A percentile compares a stretch with the other conserved stretches of the same genome.
phyloP scores from a whole-genome alignment of 2,797 vertebrate species.

The Hylomyscus alleni region DNA sequence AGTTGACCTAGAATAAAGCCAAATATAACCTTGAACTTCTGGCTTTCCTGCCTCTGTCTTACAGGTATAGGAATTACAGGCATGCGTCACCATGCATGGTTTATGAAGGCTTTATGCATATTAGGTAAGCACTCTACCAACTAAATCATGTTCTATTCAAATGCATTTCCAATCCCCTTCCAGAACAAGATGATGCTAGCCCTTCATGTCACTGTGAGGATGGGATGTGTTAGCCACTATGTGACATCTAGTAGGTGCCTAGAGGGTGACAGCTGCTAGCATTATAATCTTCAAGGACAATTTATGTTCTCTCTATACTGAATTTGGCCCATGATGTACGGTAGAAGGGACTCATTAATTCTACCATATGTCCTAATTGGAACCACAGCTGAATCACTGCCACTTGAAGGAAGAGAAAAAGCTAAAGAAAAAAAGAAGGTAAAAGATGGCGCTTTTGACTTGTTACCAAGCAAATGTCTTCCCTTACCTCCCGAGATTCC shows the following conservation, averaged over 20 bases:
- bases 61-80: neutral
- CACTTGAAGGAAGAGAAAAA: slow-evolving; percentile 66
- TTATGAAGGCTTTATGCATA: neutral
- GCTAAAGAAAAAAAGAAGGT: neutral
- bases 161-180: neutral
- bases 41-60: neutral
- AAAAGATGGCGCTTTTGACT: neutral
- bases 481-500: neutral
- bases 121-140: neutral
- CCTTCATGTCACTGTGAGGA: neutral
- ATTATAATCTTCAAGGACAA: slow-evolving; percentile 35
- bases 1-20: neutral
- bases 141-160: neutral
- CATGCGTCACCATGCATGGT: neutral
- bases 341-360: slow-evolving; percentile 60
- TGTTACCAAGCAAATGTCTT: slow-evolving; percentile 10
- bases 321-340: slow-evolving; percentile 17
- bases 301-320: slow-evolving; percentile 53
- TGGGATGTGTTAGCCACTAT: neutral
- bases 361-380: slow-evolving; percentile 75
- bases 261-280: slow-evolving; percentile 1
- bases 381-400: slow-evolving; percentile 59
- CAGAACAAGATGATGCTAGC: neutral
- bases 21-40: neutral
- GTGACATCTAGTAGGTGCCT: slow-evolving; percentile 27